Conservation (phyloP, 2,888 invertebrate species). For the Agrochola macilenta region DNA sequence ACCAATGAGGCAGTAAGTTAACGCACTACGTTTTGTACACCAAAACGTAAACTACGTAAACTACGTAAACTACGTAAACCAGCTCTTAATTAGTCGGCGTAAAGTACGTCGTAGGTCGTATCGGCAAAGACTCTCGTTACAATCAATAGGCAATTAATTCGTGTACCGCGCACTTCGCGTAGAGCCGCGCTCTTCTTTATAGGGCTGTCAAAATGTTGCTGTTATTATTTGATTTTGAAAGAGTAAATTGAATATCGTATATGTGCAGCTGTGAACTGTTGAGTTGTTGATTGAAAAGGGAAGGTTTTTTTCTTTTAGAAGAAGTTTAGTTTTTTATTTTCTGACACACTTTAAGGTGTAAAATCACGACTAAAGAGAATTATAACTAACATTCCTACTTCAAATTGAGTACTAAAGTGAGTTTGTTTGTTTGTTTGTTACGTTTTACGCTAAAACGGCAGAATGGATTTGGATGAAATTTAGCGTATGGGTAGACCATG, state of each 20-base stretch:
- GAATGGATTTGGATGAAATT: too few species aligned
- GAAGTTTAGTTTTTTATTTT: neutral
- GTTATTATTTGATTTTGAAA: slow-evolving; percentile 1
- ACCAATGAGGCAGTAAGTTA: neutral
- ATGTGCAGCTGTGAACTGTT: slow-evolving; percentile 13
- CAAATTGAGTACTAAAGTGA: too few species aligned
- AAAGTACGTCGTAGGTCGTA: slow-evolving; percentile 37
- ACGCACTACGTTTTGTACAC: neutral
- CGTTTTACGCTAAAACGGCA: too few species aligned
- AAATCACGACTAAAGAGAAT: neutral
- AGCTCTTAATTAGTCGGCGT: slow-evolving; percentile 32
- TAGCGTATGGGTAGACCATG: too few species aligned
- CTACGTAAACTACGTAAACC: slow-evolving; percentile 17
- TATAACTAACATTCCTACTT: too few species aligned
- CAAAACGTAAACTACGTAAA: neutral
- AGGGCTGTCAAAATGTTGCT: slow-evolving; percentile 40
- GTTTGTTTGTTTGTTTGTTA: too few species aligned
- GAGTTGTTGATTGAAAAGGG: slow-evolving; percentile 1
- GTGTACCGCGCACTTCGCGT: slow-evolving; percentile 61
- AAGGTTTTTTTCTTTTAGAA: neutral
- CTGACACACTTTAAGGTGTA: too few species aligned
- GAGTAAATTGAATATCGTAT: neutral
- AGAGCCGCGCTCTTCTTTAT: neutral
- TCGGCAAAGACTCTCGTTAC: slow-evolving; percentile 68
- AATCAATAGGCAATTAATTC: slow-evolving; percentile 77